A percentile compares a stretch with the other conserved stretches of the same genome.
Conservation (phyloP, 2,113 vertebrate genomes). For the Daphoenositta chrysoptera region DNA sequence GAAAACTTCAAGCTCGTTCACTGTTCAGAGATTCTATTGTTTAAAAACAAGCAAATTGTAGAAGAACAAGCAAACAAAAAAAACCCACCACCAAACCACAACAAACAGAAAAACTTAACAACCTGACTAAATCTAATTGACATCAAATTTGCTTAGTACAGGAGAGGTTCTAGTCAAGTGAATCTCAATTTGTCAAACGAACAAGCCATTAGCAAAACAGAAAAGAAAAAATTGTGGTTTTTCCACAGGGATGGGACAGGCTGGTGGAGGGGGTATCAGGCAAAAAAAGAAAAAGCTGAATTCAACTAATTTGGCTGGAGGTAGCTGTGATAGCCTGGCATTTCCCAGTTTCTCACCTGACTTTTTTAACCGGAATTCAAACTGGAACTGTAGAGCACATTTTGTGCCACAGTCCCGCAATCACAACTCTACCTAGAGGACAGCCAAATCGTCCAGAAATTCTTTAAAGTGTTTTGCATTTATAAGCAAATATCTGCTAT, state of each 20-base stretch:
- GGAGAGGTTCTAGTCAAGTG: not conserved
- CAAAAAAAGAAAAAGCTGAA: not conserved
- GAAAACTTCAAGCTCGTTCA: not conserved
- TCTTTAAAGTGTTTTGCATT: not conserved
- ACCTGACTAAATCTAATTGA: not conserved
- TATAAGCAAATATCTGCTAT: not conserved
- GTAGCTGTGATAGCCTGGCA: not conserved
- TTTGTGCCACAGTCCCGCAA: not conserved
- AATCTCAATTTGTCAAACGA: not conserved
- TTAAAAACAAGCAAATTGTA: not conserved
- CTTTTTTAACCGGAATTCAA: not conserved
- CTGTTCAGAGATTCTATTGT: not conserved
- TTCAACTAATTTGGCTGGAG: not conserved
- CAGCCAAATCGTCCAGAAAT: not conserved
- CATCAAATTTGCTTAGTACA: not conserved
- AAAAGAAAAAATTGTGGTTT: not conserved
- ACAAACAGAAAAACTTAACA: not conserved
- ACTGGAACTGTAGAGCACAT: not conserved
- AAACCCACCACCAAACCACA: not conserved
- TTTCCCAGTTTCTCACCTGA: not conserved
- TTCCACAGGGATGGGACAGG: not conserved
- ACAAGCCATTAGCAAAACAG: not conserved
- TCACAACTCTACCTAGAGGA: not conserved
- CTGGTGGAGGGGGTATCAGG: rapidly evolving
- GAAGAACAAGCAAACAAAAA: not conserved